phyloP scores from a whole-genome alignment of 2,888 invertebrate genomes.

The Thera obeliscata region DNA sequence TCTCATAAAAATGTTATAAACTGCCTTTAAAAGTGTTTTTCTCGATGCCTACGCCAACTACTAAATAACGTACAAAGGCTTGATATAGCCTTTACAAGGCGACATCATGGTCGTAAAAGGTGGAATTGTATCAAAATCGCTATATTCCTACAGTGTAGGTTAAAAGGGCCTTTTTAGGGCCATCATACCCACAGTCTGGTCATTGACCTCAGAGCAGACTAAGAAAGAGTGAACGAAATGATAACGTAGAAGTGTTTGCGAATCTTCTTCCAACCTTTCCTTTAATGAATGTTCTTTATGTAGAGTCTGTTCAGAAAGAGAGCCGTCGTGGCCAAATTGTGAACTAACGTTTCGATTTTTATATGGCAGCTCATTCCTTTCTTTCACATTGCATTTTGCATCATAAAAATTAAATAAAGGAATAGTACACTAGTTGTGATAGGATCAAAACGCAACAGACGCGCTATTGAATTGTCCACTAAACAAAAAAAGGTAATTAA shows the following conservation, averaged over 20 bases:
- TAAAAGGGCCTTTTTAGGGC: not conserved
- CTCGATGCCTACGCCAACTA: slow-evolving; percentile 20
- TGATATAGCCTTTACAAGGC: slow-evolving; percentile 15
- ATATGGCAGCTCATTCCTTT: too few species aligned
- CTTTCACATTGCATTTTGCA: too few species aligned
- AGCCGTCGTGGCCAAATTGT: too few species aligned
- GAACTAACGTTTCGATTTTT: too few species aligned
- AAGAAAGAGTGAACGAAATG: not conserved
- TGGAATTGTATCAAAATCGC: not conserved
- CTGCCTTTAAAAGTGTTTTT: slow-evolving; percentile 29
- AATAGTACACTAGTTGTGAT: too few species aligned
- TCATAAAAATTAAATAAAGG: too few species aligned
- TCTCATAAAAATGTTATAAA: slow-evolving; percentile 34
- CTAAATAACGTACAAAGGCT: slow-evolving; percentile 13
- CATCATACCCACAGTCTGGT: not conserved
- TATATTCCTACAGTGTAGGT: not conserved
- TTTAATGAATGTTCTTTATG: not conserved
- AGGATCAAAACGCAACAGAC: too few species aligned
- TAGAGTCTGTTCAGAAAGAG: too few species aligned
- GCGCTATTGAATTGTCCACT: too few species aligned
- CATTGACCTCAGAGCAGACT: not conserved
- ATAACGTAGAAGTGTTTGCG: too few species aligned
- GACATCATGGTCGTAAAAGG: slow-evolving; percentile 19
- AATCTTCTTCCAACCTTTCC: too few species aligned
- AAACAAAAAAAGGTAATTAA: too few species aligned